Base-by-base conservation (phyloP, 2,113 vertebrate species). In the Cairina moschata region DNA sequence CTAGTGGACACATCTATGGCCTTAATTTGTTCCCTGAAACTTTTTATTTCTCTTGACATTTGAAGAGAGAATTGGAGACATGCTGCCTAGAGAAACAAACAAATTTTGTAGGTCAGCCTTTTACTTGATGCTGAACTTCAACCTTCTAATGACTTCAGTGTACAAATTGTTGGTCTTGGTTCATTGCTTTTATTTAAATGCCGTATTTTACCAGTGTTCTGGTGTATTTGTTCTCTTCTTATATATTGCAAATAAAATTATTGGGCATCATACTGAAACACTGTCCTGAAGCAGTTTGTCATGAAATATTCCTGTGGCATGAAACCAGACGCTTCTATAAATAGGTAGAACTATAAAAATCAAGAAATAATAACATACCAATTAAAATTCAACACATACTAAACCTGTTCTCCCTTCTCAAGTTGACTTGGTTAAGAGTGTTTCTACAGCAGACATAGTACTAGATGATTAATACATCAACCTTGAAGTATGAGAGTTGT, bases 381-480 rank as follows among this genome's bases (percentile, higher is more conserved):
- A 71, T 93, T 92, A 94, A 92, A 72, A 93, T 94, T 95, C 93
- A 90, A 13, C 22, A 62, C 72, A 52, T 72, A n/a, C 38, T 73
- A 83, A 91, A 94, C 77, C 56, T 48, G 52, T 34, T 44, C 69
- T 62, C 21, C n/a, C 8, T n/a, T 79, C 75, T 44, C 26, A 95
- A 96, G 68, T 88, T 93, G 83, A 54, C 86, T 68, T 79, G 28
- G 68, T 84, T 91, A 55, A 60, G 42, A 71, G 60, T 72, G n/a
- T 91, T 92, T 81, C 77, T 90, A 81, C 91, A 84, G 59, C 36
- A 90, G 72, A 94, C 71, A 1, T 80, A 94, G 50, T n/a, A 83
- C 36, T 36, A 46, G 87, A 93, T 84, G 95, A 90, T 95, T 94
- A 93, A 89, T 95, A 38, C 25, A 91, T 31, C 77, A 86, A 38